phyloP scores from a whole-genome alignment of 2,797 vertebrate genomes.

The Darevskia mixta region DNA sequence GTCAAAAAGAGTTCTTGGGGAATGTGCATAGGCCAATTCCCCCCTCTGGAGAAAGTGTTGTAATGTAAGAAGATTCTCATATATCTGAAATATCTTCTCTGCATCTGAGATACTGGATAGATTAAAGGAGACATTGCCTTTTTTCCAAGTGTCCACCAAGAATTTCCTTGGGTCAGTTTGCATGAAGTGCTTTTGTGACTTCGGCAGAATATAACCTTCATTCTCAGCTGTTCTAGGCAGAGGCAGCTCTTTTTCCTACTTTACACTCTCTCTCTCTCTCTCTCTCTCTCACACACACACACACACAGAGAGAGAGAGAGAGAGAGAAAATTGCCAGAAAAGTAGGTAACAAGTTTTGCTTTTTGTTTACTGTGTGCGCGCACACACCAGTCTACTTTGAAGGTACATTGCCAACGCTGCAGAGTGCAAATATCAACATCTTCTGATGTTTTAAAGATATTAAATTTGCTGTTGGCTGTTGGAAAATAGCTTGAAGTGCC shows the following conservation, averaged over 20 bases:
- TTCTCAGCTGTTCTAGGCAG: conserved; percentile 63
- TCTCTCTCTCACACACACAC: too few relatives aligned
- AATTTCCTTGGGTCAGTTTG: conserved; percentile 50
- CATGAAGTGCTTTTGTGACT: conserved; percentile 19
- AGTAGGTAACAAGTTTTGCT: background rate
- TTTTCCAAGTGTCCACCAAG: conserved; percentile 42
- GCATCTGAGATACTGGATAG: conserved; percentile 21
- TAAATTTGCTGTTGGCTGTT: too few relatives aligned
- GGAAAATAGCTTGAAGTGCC: too few relatives aligned
- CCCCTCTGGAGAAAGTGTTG: background rate
- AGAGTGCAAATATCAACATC: background rate
- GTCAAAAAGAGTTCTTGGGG: background rate
- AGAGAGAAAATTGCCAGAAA: background rate
- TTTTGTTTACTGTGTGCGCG: too few relatives aligned
- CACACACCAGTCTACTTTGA: background rate
- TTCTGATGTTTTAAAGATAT: background rate
- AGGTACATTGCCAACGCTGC: too few relatives aligned
- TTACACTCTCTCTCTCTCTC: background rate
- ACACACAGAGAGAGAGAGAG: too few relatives aligned
- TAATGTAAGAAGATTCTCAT: conserved; percentile 40
- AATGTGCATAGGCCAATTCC: background rate
- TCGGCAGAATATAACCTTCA: conserved; percentile 33
- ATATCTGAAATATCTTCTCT: conserved; percentile 23
- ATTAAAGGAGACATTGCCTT: conserved; percentile 28
- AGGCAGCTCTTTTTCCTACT: background rate